Conservation (phyloP, 2,797 vertebrate species). For the Thripadectes ignobilis region DNA sequence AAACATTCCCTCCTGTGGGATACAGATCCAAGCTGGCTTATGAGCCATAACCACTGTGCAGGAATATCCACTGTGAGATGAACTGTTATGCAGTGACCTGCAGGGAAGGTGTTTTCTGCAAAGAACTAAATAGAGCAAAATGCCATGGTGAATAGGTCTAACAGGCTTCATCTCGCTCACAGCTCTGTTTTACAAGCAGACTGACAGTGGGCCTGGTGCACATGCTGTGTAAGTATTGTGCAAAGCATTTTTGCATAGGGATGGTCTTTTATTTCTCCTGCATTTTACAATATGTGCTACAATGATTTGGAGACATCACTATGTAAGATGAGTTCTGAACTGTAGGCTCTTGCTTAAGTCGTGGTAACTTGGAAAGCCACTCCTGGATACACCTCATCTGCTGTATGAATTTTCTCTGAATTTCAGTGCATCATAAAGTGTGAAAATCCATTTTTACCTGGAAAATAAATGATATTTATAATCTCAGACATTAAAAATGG, state of each 20-base stretch:
- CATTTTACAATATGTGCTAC: not conserved
- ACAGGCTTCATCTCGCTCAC: fast-evolving
- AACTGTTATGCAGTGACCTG: not conserved
- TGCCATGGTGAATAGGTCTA: not conserved
- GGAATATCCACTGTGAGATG: not conserved
- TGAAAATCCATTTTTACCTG: not conserved
- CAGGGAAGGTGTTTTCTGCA: not conserved
- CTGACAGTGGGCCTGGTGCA: not conserved
- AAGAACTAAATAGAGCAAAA: not conserved
- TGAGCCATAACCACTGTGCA: not conserved
- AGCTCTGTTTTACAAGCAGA: not conserved
- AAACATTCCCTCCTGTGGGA: conserved; percentile 33
- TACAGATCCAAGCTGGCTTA: not conserved
- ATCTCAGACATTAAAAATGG: not conserved
- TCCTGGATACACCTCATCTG: not conserved
- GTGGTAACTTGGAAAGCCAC: not conserved
- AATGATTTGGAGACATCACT: not conserved
- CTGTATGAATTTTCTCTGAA: not conserved
- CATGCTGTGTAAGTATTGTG: fast-evolving
- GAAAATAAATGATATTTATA: not conserved
- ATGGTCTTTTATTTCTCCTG: not conserved
- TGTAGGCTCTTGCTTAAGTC: not conserved
- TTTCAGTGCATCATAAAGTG: not conserved
- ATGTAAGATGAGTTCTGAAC: not conserved
- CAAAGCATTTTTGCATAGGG: not conserved